phyloP scores from a whole-genome alignment of 2,797 vertebrate species.

The Melanotaenia boesemani region DNA sequence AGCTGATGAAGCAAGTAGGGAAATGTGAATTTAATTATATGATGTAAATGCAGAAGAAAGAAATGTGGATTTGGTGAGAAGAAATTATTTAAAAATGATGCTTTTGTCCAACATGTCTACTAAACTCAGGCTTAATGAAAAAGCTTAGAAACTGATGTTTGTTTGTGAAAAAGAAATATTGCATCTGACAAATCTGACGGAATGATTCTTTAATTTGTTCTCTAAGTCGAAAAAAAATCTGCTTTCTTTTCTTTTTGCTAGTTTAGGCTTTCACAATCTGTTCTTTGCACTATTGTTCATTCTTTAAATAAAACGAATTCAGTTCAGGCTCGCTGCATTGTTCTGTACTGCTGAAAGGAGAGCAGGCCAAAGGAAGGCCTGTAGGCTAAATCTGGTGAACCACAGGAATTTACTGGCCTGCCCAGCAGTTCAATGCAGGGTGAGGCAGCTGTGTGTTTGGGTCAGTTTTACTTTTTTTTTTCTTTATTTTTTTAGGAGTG shows the following conservation, averaged over 20 bases:
- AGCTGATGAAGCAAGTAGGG: slow-evolving; percentile 14
- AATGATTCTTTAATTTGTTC: background rate
- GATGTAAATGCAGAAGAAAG: slow-evolving; percentile 60
- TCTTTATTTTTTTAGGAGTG: slow-evolving; percentile 38
- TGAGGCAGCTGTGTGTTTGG: slow-evolving; percentile 33
- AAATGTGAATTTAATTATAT: slow-evolving; percentile 55
- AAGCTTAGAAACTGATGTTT: background rate
- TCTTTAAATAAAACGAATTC: slow-evolving; percentile 30
- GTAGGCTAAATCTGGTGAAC: slow-evolving; percentile 58
- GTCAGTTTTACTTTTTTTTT: slow-evolving; percentile 23
- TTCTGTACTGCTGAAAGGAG: slow-evolving; percentile 27
- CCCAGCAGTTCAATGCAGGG: slow-evolving; percentile 26
- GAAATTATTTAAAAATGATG: slow-evolving; percentile 41
- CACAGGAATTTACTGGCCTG: slow-evolving; percentile 58
- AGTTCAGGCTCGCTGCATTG: slow-evolving; percentile 18
- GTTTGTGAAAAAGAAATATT: slow-evolving; percentile 26
- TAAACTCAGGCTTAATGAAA: slow-evolving; percentile 6
- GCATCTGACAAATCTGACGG: slow-evolving; percentile 34
- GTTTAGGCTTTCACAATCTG: background rate
- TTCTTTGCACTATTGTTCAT: slow-evolving; percentile 22
- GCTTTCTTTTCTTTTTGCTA: background rate
- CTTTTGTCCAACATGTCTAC: slow-evolving; percentile 42
- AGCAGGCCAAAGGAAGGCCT: slow-evolving; percentile 26
- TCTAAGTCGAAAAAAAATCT: background rate
- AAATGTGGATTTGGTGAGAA: slow-evolving; percentile 41